Base-by-base conservation (phyloP, 2,888 invertebrate genomes). In the Tinea trinotella region DNA sequence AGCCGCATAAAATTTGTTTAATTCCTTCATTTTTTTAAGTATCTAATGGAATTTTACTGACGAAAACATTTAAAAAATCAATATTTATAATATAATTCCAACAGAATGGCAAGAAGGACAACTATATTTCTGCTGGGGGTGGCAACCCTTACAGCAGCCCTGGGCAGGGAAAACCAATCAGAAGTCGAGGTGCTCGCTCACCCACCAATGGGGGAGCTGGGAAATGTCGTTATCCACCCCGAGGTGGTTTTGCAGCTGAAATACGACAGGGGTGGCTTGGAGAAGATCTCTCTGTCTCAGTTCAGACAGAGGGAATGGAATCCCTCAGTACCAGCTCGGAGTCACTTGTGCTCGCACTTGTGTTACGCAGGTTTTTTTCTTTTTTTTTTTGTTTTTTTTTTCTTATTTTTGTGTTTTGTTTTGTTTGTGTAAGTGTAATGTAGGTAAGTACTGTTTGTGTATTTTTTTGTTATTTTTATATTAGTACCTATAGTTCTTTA, bases 201-300 rank as follows among this genome's bases (percentile, higher is more conserved):
- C 9, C 50, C 1, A 12, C 50, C 50, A 50, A 50, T 50, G 1
- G 50, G 50, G 24, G 50, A 2, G 13, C 7, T 7, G 24, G 46
- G 13, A 22, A 50, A 50, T 40, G 40, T 40, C 40, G 40, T 74
- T 62, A 66, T 71, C 69, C 68, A 72, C 1, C 82, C 84, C 0
- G 83, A 83, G 60, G 83, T 86, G 7, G 76, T 86, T 46, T 62
- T 87, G 17, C 82, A 84, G 59, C 64, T 87, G 63, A 85, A 85
- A 61, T 87, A 86, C 59, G 73, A 78, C 54, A 65, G 68, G 12
- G 87, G 86, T 53, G 77, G 76, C 68, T 71, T 87, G 74, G 73
- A 84, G 71, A 75, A 76, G 70, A 79, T 87, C 77, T 83, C 83
- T 64, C 58, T 87, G 62, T 74, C 86, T 24, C 86, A 87, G 70